A percentile compares a stretch with the other conserved stretches of the same genome.
Conservation (phyloP, 2,888 invertebrate genomes). For the Drosophila tanythrix region DNA sequence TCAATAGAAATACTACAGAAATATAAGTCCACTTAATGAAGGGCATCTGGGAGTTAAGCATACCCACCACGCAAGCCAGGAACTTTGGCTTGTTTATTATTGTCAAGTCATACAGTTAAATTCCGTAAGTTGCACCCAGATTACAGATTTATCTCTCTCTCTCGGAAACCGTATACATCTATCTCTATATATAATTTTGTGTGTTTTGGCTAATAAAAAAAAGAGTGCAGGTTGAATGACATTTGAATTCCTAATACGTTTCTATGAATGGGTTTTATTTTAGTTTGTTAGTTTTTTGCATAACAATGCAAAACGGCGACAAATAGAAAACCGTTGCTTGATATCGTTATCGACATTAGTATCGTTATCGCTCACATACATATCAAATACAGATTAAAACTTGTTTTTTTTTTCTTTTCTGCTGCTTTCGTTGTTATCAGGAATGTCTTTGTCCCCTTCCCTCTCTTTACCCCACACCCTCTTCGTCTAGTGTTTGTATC, state of each 20-base stretch:
- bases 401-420: slow-evolving; percentile 49
- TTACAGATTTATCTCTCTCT: slow-evolving; percentile 23
- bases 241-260: slow-evolving; percentile 19
- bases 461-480: background rate
- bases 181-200: slow-evolving; percentile 9
- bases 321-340: slow-evolving; percentile 27
- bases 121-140: slow-evolving; percentile 13
- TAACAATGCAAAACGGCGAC: slow-evolving; percentile 46
- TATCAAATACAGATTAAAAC: slow-evolving; percentile 57
- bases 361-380: slow-evolving; percentile 35
- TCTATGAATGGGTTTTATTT: slow-evolving; percentile 18
- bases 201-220: background rate
- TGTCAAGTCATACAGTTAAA: background rate
- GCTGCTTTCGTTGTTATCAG: slow-evolving; percentile 30
- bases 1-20: background rate
- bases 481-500: background rate
- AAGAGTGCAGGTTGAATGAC: slow-evolving; percentile 52
- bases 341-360: slow-evolving; percentile 46
- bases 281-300: slow-evolving; percentile 24
- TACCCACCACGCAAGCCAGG: background rate
- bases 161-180: slow-evolving; percentile 6
- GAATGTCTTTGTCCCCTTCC: slow-evolving; percentile 5
- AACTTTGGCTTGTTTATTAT: background rate
- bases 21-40: background rate
- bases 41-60: slow-evolving; percentile 7